phyloP scores from a whole-genome alignment of 2,113 vertebrate genomes.

The Podilymbus podiceps region DNA sequence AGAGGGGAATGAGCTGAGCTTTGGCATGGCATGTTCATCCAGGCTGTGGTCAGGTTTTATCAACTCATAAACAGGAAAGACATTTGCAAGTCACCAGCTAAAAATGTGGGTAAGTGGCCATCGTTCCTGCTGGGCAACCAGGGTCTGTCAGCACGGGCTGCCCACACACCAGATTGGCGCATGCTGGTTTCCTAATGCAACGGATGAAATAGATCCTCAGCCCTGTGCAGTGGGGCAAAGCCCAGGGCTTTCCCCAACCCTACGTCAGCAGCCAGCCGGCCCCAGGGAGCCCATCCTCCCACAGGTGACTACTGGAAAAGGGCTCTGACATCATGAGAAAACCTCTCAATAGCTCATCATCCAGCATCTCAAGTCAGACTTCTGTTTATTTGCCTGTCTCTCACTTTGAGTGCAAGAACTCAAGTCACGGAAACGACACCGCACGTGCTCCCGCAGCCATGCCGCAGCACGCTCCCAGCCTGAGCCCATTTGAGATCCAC shows the following conservation, averaged over 20 bases:
- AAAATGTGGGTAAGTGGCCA: neutral
- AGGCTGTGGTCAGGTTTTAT: neutral
- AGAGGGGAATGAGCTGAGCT: neutral
- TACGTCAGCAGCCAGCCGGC: neutral
- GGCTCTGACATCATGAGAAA: neutral
- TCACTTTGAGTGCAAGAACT: neutral
- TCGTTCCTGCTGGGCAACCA: neutral
- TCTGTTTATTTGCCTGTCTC: neutral
- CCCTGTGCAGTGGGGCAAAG: accelerated
- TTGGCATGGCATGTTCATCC: neutral
- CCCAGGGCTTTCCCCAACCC: neutral
- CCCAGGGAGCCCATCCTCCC: neutral
- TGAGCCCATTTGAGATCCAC: neutral
- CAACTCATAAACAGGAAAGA: neutral
- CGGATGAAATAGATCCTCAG: neutral
- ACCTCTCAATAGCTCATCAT: accelerated
- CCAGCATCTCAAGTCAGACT: neutral
- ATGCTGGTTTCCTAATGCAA: neutral
- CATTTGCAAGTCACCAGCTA: neutral
- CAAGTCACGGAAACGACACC: neutral
- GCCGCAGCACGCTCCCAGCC: accelerated
- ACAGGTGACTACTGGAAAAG: neutral
- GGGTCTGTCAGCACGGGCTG: neutral
- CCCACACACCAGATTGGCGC: neutral
- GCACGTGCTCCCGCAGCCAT: accelerated